Conservation (phyloP, 30 jellyfish, hydroid and myxozoan genomes). For the Chrysaora quinquecirrha region DNA sequence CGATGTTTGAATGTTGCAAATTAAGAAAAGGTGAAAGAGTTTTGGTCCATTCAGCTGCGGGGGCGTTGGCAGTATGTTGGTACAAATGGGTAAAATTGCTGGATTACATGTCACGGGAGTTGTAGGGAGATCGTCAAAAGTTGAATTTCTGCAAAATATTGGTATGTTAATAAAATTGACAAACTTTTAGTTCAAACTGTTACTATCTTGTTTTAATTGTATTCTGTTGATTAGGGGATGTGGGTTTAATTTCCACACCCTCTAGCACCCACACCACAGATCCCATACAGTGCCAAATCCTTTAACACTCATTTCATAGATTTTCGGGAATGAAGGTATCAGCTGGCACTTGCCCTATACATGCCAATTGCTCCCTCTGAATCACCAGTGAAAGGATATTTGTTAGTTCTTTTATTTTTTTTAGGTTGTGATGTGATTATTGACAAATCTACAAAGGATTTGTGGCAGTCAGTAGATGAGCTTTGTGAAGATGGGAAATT, state of each 20-base stretch:
- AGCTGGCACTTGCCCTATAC: too few relatives aligned
- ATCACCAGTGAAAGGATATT: too few relatives aligned
- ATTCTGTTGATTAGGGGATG: too few relatives aligned
- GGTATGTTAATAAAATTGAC: constrained; percentile 34
- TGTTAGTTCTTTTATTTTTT: too few relatives aligned
- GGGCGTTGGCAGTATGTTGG: constrained; percentile 95
- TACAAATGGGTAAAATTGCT: constrained; percentile 79
- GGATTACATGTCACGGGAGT: constrained; percentile 94
- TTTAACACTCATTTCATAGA: too few relatives aligned
- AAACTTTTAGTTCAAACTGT: too few relatives aligned
- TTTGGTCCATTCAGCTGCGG: constrained; percentile 91
- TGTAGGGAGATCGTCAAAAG: constrained; percentile 80
- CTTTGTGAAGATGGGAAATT: constrained; percentile 52
- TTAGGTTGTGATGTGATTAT: constrained; percentile 91
- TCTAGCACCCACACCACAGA: too few relatives aligned
- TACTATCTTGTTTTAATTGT: too few relatives aligned
- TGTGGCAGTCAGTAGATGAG: constrained; percentile 68
- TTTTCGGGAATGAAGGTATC: too few relatives aligned
- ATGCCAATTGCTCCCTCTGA: too few relatives aligned
- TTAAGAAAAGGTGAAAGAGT: constrained; percentile 72
- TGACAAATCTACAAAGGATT: constrained; percentile 73
- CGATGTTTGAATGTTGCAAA: constrained; percentile 84
- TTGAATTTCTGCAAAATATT: constrained; percentile 53
- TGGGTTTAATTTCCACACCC: too few relatives aligned
- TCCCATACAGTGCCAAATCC: too few relatives aligned